Evolutionary conservation across 2,888 invertebrate species (phyloP).

Genomic region (Lottia gigantea): DNA sequence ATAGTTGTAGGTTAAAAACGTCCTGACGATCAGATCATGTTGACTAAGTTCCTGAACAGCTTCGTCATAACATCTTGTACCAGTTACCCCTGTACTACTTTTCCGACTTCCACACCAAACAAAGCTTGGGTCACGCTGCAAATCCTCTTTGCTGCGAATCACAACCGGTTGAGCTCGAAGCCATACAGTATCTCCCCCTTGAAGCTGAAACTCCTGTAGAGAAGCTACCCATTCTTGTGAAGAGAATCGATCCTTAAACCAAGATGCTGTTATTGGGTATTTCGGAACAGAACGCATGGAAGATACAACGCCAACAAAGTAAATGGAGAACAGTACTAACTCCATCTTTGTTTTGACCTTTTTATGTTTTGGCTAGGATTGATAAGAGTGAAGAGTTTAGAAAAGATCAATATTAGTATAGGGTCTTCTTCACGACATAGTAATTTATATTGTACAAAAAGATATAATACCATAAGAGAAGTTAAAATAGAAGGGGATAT

Average conservation of each 20-base stretch:
- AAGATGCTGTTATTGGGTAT: slow-evolving; percentile 55
- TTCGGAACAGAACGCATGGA: slow-evolving; percentile 30
- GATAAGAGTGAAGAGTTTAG: too few relatives aligned
- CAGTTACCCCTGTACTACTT: slow-evolving; percentile 26
- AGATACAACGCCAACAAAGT: too few relatives aligned
- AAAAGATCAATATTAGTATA: too few relatives aligned
- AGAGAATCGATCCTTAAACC: slow-evolving; percentile 50
- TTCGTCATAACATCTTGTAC: slow-evolving; percentile 40
- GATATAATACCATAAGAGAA: too few relatives aligned
- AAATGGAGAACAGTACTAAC: too few relatives aligned
- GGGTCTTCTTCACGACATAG: too few relatives aligned
- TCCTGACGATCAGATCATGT: slow-evolving; percentile 33
- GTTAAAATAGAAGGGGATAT: too few relatives aligned
- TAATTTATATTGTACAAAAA: too few relatives aligned
- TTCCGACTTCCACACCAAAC: slow-evolving; percentile 37
- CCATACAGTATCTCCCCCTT: slow-evolving; percentile 54
- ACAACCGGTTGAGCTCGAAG: slow-evolving; percentile 44
- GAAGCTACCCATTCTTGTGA: slow-evolving; percentile 43
- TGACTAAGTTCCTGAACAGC: slow-evolving; percentile 37
- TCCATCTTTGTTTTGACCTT: too few relatives aligned
- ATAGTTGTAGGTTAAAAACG: slow-evolving; percentile 44
- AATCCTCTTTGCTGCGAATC: slow-evolving; percentile 32
- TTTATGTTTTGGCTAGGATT: too few relatives aligned
- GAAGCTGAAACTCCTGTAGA: slow-evolving; percentile 37
- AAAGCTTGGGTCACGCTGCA: slow-evolving; percentile 44